phyloP scores from a whole-genome alignment of 1,140 invertebrate species.

The Bombus consobrinus region DNA sequence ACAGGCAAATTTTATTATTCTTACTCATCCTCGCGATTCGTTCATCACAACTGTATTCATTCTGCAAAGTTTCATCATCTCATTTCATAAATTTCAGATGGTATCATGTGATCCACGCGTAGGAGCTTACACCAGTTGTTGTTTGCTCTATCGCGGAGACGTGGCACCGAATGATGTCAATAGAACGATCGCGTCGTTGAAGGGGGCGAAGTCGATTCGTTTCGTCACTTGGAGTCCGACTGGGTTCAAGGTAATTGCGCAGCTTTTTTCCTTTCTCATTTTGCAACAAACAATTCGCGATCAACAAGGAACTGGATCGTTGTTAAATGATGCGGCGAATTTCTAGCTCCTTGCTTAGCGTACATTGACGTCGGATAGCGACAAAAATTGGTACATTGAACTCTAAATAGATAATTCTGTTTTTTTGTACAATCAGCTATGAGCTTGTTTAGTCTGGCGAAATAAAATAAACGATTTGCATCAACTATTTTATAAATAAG shows the following conservation, averaged over 20 bases:
- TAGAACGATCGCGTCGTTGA: conserved; percentile 87
- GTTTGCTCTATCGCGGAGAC: conserved; percentile 87
- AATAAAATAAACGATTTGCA: background rate
- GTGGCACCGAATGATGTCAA: conserved; percentile 89
- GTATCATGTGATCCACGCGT: conserved; percentile 85
- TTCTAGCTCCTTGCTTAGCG: too few relatives aligned
- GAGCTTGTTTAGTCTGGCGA: background rate
- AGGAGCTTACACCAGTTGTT: conserved; percentile 86
- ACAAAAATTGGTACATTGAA: background rate
- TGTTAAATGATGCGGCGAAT: background rate
- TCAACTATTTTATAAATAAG: background rate
- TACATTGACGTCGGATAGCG: background rate
- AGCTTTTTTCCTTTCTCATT: background rate
- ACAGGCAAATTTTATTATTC: too few relatives aligned
- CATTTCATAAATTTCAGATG: conserved; percentile 77
- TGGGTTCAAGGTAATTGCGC: conserved; percentile 84
- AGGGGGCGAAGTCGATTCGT: conserved; percentile 86
- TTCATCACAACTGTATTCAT: background rate
- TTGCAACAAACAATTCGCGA: background rate
- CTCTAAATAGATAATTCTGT: background rate
- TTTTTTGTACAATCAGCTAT: background rate
- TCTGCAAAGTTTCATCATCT: too few relatives aligned
- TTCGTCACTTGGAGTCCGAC: conserved; percentile 91
- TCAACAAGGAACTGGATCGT: background rate
- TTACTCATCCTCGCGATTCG: too few relatives aligned